Conservation (phyloP, 2,797 vertebrate species). For the Catostomus latipinnis region DNA sequence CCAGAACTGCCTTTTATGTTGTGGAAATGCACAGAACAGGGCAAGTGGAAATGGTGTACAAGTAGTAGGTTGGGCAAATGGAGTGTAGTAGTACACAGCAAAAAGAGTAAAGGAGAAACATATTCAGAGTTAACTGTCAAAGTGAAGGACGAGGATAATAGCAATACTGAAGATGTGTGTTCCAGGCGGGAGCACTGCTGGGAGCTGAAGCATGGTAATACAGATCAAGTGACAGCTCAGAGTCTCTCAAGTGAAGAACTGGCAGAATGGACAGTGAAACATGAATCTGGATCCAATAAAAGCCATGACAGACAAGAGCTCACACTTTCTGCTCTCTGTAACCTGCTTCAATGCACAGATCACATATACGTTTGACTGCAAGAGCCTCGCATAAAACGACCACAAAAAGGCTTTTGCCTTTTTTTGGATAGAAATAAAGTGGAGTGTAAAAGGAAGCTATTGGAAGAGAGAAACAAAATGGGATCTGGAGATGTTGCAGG, state of each 20-base stretch:
- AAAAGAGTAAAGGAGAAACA: background rate
- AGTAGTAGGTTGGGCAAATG: background rate
- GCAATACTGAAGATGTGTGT: slow-evolving; percentile 16
- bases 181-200: slow-evolving; percentile 62
- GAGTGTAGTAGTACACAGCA: background rate
- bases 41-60: no score
- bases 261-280: slow-evolving; percentile 69
- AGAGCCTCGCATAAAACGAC: background rate
- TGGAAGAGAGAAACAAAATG: no score
- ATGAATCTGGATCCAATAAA: slow-evolving; percentile 80
- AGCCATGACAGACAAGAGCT: slow-evolving; percentile 48
- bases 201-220: slow-evolving; percentile 73
- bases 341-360: slow-evolving; percentile 12
- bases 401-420: background rate
- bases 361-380: background rate
- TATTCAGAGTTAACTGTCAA: background rate
- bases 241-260: slow-evolving; percentile 75
- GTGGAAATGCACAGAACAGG: no score
- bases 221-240: slow-evolving; percentile 74
- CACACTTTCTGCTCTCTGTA: slow-evolving; percentile 17
- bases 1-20: no score
- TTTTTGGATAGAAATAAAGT: no score
- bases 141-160: background rate
- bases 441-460: no score
- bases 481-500: no score